Conservation (phyloP, 1,140 invertebrate species). For the Augochlora pura region DNA sequence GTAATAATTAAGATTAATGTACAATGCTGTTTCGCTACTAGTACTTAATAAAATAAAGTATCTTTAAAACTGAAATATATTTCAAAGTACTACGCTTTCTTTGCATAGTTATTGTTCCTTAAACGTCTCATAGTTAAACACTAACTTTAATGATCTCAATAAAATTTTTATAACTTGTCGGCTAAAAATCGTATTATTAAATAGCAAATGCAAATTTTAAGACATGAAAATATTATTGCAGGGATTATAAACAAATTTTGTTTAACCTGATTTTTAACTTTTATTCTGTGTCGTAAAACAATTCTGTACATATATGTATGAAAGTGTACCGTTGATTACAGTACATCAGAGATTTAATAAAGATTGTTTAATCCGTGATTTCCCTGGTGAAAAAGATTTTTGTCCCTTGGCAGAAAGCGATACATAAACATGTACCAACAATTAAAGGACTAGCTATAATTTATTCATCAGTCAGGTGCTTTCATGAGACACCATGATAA, state of each 20-base stretch:
- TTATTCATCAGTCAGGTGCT: constrained; percentile 75
- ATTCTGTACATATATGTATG: constrained; percentile 60
- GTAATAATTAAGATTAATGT: constrained; percentile 43
- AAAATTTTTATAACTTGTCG: constrained; percentile 10
- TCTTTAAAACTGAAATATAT: constrained; percentile 36
- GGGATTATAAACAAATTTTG: constrained; percentile 51
- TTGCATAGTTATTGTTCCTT: constrained; percentile 21
- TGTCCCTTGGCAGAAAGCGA: constrained; percentile 65
- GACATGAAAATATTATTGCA: constrained; percentile 1
- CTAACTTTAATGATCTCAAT: constrained; percentile 7
- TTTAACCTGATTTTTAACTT: constrained; percentile 47
- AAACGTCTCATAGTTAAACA: constrained; percentile 13
- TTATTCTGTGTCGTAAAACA: constrained; percentile 57
- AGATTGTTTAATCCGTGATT: constrained; percentile 48
- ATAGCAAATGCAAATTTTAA: not conserved
- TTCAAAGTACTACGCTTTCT: constrained; percentile 36
- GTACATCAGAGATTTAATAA: constrained; percentile 63
- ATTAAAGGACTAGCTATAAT: constrained; percentile 77
- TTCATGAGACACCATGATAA: constrained; percentile 73
- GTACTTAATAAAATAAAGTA: constrained; percentile 37
- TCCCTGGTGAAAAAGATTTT: constrained; percentile 43
- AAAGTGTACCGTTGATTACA: constrained; percentile 56
- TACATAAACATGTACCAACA: constrained; percentile 68
- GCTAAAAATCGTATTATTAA: constrained; percentile 12
- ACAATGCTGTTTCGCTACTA: constrained; percentile 1